Evolutionary conservation across 2,888 invertebrate species (phyloP).

Genomic region (Eupithecia subumbrata): DNA sequence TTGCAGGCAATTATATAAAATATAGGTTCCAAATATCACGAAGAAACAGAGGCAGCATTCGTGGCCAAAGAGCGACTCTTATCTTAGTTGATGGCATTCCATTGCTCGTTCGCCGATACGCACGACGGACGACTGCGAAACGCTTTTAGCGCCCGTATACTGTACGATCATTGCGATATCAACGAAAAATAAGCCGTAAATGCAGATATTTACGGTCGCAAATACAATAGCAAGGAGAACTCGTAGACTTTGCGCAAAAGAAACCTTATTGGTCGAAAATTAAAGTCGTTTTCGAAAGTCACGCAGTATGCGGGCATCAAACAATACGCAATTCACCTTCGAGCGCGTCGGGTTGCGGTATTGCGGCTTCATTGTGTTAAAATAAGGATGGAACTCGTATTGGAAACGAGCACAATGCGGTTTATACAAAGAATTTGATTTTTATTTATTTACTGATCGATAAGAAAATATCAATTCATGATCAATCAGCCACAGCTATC

Average conservation of each 20-base stretch:
- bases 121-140: conserved; percentile 82
- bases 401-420: conserved; percentile 71
- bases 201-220: conserved; percentile 48
- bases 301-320: conserved; percentile 77
- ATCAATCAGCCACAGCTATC: conserved; percentile 43
- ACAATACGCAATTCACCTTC: conserved; percentile 85
- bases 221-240: conserved; percentile 44
- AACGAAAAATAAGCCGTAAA: conserved; percentile 51
- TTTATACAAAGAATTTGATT: conserved; percentile 68
- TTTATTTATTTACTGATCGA: conserved; percentile 50
- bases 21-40: conserved; percentile 63
- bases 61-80: conserved; percentile 70
- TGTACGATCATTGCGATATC: conserved; percentile 47
- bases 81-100: conserved; percentile 83
- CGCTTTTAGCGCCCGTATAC: conserved; percentile 81
- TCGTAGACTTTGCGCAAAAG: conserved; percentile 65
- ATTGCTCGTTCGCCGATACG: conserved; percentile 77
- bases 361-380: conserved; percentile 83
- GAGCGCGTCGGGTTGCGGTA: conserved; percentile 82
- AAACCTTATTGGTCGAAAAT: conserved; percentile 76
- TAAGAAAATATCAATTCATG: conserved; percentile 51
- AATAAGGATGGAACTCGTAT: conserved; percentile 77
- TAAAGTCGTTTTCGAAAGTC: conserved; percentile 80
- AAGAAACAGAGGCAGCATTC: conserved; percentile 59
- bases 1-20: conserved; percentile 50